A percentile compares a stretch with the other conserved stretches of the same genome.
Evolutionary conservation across 2,797 vertebrate genomes (phyloP).

Genomic region (Lepilemur ruficaudatus): DNA sequence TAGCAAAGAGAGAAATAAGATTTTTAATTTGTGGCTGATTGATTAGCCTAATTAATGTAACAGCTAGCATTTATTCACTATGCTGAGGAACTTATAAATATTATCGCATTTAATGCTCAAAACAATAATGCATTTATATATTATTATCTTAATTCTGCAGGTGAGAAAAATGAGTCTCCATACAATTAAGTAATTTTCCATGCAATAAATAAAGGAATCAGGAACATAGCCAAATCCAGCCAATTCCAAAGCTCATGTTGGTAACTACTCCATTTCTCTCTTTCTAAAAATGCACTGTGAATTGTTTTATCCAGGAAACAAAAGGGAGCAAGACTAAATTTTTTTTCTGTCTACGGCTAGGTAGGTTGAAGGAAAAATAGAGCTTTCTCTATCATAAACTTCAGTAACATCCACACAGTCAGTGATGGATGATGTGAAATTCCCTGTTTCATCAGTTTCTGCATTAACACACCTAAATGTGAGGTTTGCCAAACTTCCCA

Average conservation of each 20-base stretch:
- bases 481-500: not conserved
- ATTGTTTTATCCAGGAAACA: not conserved
- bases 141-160: not conserved
- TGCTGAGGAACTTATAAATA: not conserved
- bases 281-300: not conserved
- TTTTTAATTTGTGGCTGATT: not conserved
- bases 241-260: not conserved
- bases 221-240: not conserved
- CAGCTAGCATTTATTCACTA: not conserved
- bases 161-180: not conserved
- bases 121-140: not conserved
- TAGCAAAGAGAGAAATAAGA: not conserved
- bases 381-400: not conserved
- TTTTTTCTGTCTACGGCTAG: not conserved
- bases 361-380: not conserved
- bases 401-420: not conserved
- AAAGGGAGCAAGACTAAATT: not conserved
- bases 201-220: not conserved
- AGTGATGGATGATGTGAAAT: not conserved
- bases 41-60: not conserved
- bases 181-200: not conserved
- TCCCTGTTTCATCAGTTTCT: not conserved
- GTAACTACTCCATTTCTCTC: not conserved
- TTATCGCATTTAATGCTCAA: not conserved
- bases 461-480: not conserved